Conservation (phyloP, 1,140 invertebrate species). For the Archivesica marissinica region DNA sequence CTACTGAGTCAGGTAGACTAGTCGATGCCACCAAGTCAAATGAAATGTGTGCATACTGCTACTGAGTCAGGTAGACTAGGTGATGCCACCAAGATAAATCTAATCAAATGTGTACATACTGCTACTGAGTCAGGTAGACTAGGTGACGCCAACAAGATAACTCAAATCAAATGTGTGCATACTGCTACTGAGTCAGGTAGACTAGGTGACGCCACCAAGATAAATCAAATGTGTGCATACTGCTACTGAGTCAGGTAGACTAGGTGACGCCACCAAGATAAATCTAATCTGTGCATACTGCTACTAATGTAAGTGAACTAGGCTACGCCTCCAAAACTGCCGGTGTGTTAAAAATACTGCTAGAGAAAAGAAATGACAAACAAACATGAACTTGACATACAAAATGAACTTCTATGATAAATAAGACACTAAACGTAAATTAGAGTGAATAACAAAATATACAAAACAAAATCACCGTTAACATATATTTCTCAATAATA, state of each 20-base stretch:
- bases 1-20: no score
- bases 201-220: not conserved
- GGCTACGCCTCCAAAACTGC: not conserved
- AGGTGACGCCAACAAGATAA: not conserved
- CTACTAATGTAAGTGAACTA: not conserved
- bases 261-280: not conserved
- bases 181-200: not conserved
- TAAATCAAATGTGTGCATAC: not conserved
- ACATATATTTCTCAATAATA: conserved; percentile 1
- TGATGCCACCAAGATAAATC: no score
- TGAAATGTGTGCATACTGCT: no score
- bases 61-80: no score
- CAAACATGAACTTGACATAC: not conserved
- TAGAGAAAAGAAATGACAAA: not conserved
- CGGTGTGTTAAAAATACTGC: conserved; percentile 8
- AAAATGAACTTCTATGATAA: conserved; percentile 21
- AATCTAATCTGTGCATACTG: not conserved
- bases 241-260: not conserved
- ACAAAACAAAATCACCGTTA: conserved; percentile 26
- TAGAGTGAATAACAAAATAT: conserved; percentile 14
- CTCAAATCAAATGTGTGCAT: not conserved
- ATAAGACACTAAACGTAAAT: conserved; percentile 21
- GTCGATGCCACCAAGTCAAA: no score
- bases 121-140: no score
- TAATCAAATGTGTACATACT: no score